These are phyloP conservation scores for Heliothis subflexa DNA, from an alignment of 1,140 invertebrate genomes.

Conservation along the genomic window DNA sequence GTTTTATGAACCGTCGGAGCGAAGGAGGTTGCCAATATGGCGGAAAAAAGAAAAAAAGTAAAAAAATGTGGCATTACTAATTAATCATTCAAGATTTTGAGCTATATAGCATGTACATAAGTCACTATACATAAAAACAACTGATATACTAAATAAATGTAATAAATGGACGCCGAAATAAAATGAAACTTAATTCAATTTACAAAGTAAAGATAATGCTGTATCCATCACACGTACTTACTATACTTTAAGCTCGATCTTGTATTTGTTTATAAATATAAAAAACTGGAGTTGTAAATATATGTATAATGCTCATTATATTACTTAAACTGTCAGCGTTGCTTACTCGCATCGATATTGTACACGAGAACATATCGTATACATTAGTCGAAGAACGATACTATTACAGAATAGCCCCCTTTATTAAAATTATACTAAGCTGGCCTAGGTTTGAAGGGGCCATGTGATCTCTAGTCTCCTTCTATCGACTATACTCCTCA, in stretches of 20 bases:
- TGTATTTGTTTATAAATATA: conserved; percentile 9
- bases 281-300: conserved; percentile 36
- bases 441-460: not conserved
- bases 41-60: not conserved
- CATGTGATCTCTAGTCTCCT: not conserved
- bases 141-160: not conserved
- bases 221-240: conserved; percentile 27
- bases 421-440: not conserved
- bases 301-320: conserved; percentile 22
- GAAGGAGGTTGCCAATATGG: conserved; percentile 1
- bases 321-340: conserved; percentile 14
- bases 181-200: not conserved
- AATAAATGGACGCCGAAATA: conserved; percentile 13
- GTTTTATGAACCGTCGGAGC: conserved; percentile 15
- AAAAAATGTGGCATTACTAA: not conserved
- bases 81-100: conserved; percentile 15
- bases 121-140: not conserved
- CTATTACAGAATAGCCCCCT: not conserved
- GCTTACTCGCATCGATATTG: not conserved
- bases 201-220: not conserved
- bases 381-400: not conserved
- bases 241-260: not conserved
- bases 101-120: not conserved
- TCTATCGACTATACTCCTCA: not conserved
- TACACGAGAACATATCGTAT: not conserved